Conservation (phyloP, 1,140 invertebrate species). For the Drosophila tropicalis region DNA sequence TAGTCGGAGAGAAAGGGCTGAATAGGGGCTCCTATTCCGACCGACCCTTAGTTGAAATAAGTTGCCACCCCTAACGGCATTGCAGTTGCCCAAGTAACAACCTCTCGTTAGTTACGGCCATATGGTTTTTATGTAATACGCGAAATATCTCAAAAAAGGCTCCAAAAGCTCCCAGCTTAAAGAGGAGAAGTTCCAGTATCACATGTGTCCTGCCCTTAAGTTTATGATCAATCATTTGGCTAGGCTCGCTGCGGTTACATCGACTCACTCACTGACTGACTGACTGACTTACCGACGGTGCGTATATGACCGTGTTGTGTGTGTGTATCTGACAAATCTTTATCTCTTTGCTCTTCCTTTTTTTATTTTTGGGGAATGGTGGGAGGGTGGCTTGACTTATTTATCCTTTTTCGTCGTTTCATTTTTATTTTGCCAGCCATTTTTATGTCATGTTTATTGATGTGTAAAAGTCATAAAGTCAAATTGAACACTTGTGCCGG, state of each 20-base stretch:
- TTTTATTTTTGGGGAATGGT: background rate
- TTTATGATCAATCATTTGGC: constrained; percentile 78
- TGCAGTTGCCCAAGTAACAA: constrained; percentile 62
- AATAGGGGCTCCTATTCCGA: constrained; percentile 24
- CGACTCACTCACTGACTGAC: constrained; percentile 9
- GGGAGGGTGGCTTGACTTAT: constrained; percentile 62
- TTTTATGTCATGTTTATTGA: constrained; percentile 82
- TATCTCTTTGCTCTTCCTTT: constrained; percentile 43
- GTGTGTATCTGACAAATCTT: constrained; percentile 64
- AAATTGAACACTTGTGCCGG: constrained; percentile 79
- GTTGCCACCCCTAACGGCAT: constrained; percentile 18
- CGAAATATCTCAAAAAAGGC: constrained; percentile 22
- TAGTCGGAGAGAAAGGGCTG: constrained; percentile 44
- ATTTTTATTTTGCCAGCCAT: constrained; percentile 68
- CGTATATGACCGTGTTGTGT: constrained; percentile 6
- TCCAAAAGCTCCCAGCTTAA: background rate
- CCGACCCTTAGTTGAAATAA: constrained; percentile 25
- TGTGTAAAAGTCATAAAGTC: constrained; percentile 82
- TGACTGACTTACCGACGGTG: background rate
- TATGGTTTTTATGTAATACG: constrained; percentile 79
- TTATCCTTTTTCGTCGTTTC: constrained; percentile 76
- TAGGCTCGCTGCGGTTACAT: constrained; percentile 68
- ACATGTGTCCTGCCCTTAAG: constrained; percentile 52
- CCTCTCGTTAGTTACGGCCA: constrained; percentile 78
- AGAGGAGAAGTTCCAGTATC: constrained; percentile 9